phyloP scores from a whole-genome alignment of 2,888 invertebrate species.

The Zygaena filipendulae region DNA sequence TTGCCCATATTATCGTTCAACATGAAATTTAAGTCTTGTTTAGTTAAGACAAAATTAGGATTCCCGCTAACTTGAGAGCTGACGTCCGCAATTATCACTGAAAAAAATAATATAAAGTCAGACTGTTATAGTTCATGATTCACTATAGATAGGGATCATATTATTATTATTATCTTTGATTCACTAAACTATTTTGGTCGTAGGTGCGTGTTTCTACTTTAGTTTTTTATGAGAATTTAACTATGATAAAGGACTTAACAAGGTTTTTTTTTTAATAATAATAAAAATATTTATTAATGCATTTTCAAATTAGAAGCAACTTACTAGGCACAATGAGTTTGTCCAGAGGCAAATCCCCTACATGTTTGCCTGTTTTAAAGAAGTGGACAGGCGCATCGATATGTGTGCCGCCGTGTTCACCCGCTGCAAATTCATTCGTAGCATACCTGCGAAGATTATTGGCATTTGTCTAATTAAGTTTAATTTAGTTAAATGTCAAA shows the following conservation, averaged over 20 bases:
- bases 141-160: too few species aligned
- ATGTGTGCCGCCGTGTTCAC: conserved; percentile 73
- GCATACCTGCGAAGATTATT: too few species aligned
- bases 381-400: conserved; percentile 73
- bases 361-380: conserved; percentile 38
- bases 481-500: too few species aligned
- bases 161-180: too few species aligned
- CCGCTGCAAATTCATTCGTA: conserved; percentile 55
- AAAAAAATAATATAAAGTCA: conserved; percentile 19
- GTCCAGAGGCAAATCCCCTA: conserved; percentile 62
- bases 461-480: too few species aligned
- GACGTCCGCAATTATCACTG: conserved; percentile 47
- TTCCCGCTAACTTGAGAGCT: conserved; percentile 40
- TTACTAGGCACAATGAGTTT: conserved; percentile 47
- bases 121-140: too few species aligned
- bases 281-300: conserved; percentile 1
- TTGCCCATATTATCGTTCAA: conserved; percentile 34
- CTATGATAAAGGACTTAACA: too few species aligned
- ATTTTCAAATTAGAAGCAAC: too few species aligned
- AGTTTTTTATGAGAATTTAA: too few species aligned
- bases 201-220: too few species aligned
- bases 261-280: too few species aligned
- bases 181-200: too few species aligned
- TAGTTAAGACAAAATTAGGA: conserved; percentile 41
- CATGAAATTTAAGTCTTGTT: conserved; percentile 40